Conservation (phyloP, 2,888 invertebrate genomes). For the Epinotia bilunana region DNA sequence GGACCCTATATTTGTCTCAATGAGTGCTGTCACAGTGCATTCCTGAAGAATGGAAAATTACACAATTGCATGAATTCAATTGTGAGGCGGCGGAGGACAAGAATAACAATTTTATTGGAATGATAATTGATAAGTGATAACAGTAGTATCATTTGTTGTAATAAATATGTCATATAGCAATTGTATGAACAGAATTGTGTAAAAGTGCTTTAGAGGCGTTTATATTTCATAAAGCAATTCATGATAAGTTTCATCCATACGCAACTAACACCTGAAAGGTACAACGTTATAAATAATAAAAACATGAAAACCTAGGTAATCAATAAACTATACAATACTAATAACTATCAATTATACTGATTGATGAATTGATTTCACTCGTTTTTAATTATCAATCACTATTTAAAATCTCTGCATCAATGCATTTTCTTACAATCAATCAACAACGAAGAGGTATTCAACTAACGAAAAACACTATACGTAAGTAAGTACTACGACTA, state of each 20-base stretch:
- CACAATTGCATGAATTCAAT: conserved; percentile 1
- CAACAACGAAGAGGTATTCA: neutral
- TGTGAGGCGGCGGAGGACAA: neutral
- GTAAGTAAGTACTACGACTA: too few relatives aligned
- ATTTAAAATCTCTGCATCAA: conserved; percentile 1
- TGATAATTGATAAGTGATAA: too few relatives aligned
- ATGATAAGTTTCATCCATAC: too few relatives aligned
- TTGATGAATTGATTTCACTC: conserved; percentile 8
- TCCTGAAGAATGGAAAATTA: conserved; percentile 1
- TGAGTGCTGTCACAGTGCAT: conserved; percentile 13
- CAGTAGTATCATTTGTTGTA: too few relatives aligned
- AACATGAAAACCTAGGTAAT: too few relatives aligned
- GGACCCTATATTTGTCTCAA: conserved; percentile 10
- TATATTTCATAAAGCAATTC: neutral
- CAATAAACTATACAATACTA: neutral
- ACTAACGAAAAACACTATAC: too few relatives aligned
- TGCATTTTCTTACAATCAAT: too few relatives aligned
- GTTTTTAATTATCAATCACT: neutral
- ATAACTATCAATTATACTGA: neutral
- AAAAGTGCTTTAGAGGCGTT: too few relatives aligned
- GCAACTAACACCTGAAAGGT: too few relatives aligned
- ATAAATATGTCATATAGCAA: too few relatives aligned
- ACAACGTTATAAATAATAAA: too few relatives aligned
- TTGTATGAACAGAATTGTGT: too few relatives aligned
- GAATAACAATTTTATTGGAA: neutral